These are phyloP conservation scores for Eurytoma californica DNA, from an alignment of 2,888 invertebrate genomes.

Conservation along the genomic window DNA sequence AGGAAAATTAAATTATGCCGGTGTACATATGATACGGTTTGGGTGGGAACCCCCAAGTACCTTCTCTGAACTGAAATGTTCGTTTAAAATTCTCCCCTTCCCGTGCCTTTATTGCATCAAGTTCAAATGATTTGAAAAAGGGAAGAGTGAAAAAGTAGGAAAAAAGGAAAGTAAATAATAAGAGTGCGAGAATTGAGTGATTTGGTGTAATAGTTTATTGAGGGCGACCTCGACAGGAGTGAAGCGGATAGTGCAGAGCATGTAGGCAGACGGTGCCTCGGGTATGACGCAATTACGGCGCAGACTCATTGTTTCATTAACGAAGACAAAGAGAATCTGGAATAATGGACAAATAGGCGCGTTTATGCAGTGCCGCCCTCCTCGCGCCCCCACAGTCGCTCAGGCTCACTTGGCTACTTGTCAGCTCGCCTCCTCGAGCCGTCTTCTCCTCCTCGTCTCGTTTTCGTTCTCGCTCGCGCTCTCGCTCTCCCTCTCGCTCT, in stretches of 20 bases:
- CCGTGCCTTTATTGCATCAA: not conserved
- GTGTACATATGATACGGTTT: constrained; percentile 29
- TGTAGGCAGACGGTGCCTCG: constrained; percentile 53
- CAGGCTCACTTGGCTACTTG: constrained; percentile 27
- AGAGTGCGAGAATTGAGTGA: constrained; percentile 38
- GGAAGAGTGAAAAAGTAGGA: no score
- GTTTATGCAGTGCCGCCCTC: constrained; percentile 68
- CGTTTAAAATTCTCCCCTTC: constrained; percentile 25
- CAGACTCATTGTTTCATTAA: constrained; percentile 75
- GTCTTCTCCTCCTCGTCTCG: constrained; percentile 36
- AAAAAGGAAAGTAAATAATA: no score
- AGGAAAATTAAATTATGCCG: constrained; percentile 47
- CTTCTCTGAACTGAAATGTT: constrained; percentile 48
- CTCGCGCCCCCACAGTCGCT: not conserved
- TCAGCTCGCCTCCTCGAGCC: constrained; percentile 27
- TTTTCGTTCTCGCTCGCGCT: constrained; percentile 19
- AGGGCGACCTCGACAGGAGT: constrained; percentile 62
- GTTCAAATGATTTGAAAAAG: constrained; percentile 11
- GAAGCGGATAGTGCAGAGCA: constrained; percentile 45
- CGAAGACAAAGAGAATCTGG: constrained; percentile 74
- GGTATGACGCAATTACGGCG: constrained; percentile 71
- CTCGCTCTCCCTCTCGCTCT: constrained; percentile 27
- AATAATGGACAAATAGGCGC: constrained; percentile 75
- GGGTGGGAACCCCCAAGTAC: constrained; percentile 40
- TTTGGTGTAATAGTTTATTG: constrained; percentile 60